phyloP scores from a whole-genome alignment of 2,888 invertebrate genomes.

The Philereme vetulata region DNA sequence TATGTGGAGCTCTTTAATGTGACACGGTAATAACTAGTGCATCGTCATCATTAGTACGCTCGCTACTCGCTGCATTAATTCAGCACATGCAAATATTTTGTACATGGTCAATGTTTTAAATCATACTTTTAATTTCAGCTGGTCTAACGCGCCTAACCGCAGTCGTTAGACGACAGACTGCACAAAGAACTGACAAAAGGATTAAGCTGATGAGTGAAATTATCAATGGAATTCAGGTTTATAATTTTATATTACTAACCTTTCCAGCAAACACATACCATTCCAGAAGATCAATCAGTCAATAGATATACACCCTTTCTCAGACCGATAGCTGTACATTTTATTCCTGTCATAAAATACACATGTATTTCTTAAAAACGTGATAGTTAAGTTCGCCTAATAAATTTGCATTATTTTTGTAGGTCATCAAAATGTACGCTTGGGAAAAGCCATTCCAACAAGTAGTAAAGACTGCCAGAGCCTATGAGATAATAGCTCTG shows the following conservation, averaged over 20 bases:
- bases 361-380: too few species aligned
- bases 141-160: constrained; percentile 67
- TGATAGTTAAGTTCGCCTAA: neutral
- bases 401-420: constrained; percentile 10
- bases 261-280: too few species aligned
- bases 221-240: constrained; percentile 92
- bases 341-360: too few species aligned
- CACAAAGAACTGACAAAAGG: constrained; percentile 91
- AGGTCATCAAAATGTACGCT: constrained; percentile 97
- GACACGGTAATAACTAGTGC: too few species aligned
- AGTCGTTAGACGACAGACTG: constrained; percentile 81
- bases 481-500: constrained; percentile 81
- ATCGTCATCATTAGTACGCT: too few species aligned
- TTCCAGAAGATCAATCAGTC: too few species aligned
- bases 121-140: constrained; percentile 50
- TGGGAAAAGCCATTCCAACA: constrained; percentile 94
- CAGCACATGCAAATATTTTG: too few species aligned
- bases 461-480: constrained; percentile 85
- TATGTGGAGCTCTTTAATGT: too few species aligned
- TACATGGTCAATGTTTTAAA: neutral
- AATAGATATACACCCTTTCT: too few species aligned
- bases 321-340: too few species aligned
- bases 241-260: neutral
- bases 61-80: too few species aligned
- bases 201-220: constrained; percentile 95